Conservation (phyloP, 92 coral and sea anemone species). For the Actinernus sp. region DNA sequence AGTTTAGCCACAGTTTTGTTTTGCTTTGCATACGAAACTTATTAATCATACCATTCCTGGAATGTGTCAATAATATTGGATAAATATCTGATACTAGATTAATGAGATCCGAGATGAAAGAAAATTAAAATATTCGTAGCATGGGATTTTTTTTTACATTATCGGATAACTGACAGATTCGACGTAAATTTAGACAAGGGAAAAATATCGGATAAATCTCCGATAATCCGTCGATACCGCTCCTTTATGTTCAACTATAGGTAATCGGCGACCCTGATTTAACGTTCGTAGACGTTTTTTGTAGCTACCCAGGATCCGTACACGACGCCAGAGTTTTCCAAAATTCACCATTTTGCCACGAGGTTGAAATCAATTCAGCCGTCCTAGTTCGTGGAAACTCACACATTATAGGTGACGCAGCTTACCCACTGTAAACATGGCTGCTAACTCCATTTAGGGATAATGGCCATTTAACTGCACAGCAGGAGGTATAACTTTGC, state of each 20-base stretch:
- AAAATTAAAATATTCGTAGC: too few species aligned
- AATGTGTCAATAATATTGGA: constrained; percentile 21
- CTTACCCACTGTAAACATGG: constrained; percentile 25
- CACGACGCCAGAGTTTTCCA: constrained; percentile 33
- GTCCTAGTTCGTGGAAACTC: constrained; percentile 12
- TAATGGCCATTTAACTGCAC: constrained; percentile 7
- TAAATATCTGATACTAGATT: constrained; percentile 1
- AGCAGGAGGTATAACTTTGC: constrained; percentile 5
- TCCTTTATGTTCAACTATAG: constrained; percentile 38
- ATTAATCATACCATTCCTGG: too few species aligned
- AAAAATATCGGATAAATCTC: too few species aligned
- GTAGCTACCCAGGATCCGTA: constrained; percentile 53
- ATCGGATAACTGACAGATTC: constrained; percentile 11
- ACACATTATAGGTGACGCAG: constrained; percentile 38
- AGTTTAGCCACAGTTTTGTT: too few species aligned
- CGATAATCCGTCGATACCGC: constrained; percentile 8
- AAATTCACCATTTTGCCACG: constrained; percentile 41
- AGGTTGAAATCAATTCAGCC: constrained; percentile 12
- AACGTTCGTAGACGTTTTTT: constrained; percentile 33
- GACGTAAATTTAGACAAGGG: too few species aligned
- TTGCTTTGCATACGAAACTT: too few species aligned
- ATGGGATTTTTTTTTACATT: too few species aligned
- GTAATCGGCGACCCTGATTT: constrained; percentile 25
- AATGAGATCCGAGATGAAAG: constrained; percentile 4
- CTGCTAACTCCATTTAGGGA: constrained; percentile 8